Evolutionary conservation across 2,797 vertebrate genomes (phyloP), one percentile per base, ranked within the genome.

Genomic region (Nothura maculosa): DNA sequence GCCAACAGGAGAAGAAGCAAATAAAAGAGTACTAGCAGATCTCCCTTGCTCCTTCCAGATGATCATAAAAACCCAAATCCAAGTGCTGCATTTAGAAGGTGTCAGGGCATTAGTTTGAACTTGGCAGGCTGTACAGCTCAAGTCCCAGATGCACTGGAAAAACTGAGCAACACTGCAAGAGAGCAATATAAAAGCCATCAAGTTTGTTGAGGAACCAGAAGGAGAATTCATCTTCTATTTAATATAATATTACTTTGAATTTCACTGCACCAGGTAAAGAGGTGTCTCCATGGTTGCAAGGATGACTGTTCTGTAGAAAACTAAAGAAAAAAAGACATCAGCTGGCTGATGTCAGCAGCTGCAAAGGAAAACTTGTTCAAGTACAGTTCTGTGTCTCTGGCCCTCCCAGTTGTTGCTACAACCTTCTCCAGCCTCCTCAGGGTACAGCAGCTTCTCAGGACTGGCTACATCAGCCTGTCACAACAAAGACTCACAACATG

Each of bases 101-200:
- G 90, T 77, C 85, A 73, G 92, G 73, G 84, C 85, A 91, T 84
- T 75, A 75, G 81, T 70, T 61, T 0, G 0, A 73, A 32, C 66
- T 81, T 36, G 48, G 70, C 85, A 94, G 83, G 67, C 47, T 88
- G 87, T 60, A 22, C 63, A 78, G 85, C 88, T 73, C 74, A 73
- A 84, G 70, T 75, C 55, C 7, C 90, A 94, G 93, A 91, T 94
- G 94, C 67, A 94, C 60, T 81, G 74, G 42, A 86, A 81, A 90
- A 91, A 68, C 74, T 73, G 74, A 81, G 81, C 66, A 60, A 66
- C 68, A 60, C 42, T 66, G 54, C 20, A 73, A 69, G 70, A 88
- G 86, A 50, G 20, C 74, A 62, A 18, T 11, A 61, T 58, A 13
- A 83, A 2, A 34, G 8, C 38, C 87, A 60, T 32, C 66, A 42